Conservation (phyloP, 2,888 invertebrate species). For the Drosophila planitibia region DNA sequence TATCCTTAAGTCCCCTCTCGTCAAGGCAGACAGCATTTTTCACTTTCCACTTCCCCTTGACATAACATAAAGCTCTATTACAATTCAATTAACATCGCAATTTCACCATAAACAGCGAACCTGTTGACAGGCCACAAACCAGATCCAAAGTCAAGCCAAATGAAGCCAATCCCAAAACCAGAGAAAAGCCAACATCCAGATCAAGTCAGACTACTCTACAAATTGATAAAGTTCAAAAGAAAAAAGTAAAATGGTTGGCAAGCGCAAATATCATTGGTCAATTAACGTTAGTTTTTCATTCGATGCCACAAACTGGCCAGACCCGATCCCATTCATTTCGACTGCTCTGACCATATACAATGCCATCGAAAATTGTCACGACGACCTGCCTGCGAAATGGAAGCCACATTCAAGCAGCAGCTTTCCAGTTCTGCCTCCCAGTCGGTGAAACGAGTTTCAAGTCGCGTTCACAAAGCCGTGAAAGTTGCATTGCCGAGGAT, state of each 20-base stretch:
- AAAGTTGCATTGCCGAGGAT: slow-evolving; percentile 44
- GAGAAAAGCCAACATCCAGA: slow-evolving; percentile 7
- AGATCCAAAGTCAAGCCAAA: slow-evolving; percentile 9
- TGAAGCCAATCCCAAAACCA: slow-evolving; percentile 20
- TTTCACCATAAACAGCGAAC: slow-evolving; percentile 39
- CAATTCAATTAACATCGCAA: not conserved
- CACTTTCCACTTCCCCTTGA: not conserved
- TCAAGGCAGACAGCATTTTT: not conserved
- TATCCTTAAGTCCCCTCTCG: not conserved
- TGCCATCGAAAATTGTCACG: slow-evolving; percentile 11
- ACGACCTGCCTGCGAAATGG: slow-evolving; percentile 38
- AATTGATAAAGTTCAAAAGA: slow-evolving; percentile 20
- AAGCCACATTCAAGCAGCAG: slow-evolving; percentile 20
- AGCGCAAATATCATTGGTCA: slow-evolving; percentile 13
- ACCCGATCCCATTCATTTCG: slow-evolving; percentile 53
- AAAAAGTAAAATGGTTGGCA: slow-evolving; percentile 9
- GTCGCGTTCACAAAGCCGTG: slow-evolving; percentile 36
- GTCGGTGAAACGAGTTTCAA: slow-evolving; percentile 43
- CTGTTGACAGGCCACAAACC: slow-evolving; percentile 13
- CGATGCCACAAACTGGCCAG: slow-evolving; percentile 55
- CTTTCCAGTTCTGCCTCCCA: slow-evolving; percentile 30
- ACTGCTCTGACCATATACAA: slow-evolving; percentile 49
- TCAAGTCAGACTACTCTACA: slow-evolving; percentile 27
- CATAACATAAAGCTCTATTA: not conserved
- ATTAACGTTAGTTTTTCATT: slow-evolving; percentile 5